Percentiles rank a stretch among this genome's conserved stretches.
Conservation (phyloP, 2,797 vertebrate species). For the Channallabes apus region DNA sequence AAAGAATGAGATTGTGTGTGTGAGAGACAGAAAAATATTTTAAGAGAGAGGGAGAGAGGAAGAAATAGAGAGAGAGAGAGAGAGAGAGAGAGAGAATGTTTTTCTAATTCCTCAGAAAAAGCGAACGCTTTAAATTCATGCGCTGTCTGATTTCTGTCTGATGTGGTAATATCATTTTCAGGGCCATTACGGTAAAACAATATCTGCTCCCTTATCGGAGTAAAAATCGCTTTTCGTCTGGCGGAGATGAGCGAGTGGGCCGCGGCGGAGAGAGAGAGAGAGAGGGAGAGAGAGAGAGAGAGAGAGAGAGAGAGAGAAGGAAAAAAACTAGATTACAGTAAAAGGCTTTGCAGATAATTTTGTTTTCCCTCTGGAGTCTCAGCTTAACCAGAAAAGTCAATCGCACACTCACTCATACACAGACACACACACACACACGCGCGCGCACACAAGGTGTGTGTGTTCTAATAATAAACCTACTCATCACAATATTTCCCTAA, state of each 20-base stretch:
- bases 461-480: not conserved
- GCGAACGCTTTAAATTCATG: constrained; percentile 11
- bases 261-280: constrained; percentile 42
- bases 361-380: constrained; percentile 46
- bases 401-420: constrained; percentile 51
- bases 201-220: constrained; percentile 76
- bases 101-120: not conserved
- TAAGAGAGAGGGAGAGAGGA: not conserved
- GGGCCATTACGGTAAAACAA: constrained; percentile 78
- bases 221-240: constrained; percentile 66
- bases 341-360: constrained; percentile 52
- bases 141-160: constrained; percentile 66
- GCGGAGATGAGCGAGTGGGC: constrained; percentile 75
- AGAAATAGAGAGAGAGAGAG: not conserved
- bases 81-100: too few relatives aligned
- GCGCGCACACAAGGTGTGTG: not conserved
- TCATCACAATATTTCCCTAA: constrained; percentile 16
- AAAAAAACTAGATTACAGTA: constrained; percentile 65
- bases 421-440: constrained; percentile 27
- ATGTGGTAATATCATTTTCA: constrained; percentile 75
- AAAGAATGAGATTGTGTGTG: not conserved
- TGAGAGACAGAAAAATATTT: not conserved
- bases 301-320: constrained; percentile 33
- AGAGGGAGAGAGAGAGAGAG: not conserved
- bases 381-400: constrained; percentile 10